phyloP scores from a whole-genome alignment of 2,113 vertebrate species.

The Corvus cornix region DNA sequence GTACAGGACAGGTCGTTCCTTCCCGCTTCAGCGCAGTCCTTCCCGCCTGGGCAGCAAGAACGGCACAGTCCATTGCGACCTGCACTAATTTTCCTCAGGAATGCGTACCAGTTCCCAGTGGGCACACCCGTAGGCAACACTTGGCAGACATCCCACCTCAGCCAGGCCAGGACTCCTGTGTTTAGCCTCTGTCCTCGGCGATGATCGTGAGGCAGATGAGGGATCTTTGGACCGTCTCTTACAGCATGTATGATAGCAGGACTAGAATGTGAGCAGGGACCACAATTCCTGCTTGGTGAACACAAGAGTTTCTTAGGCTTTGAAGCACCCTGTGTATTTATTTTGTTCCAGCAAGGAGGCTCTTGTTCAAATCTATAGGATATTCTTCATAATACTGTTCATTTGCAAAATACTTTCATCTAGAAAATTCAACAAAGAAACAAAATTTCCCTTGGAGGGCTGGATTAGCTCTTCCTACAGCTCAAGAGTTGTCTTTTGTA shows the following conservation, averaged over 20 bases:
- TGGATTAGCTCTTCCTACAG: background rate
- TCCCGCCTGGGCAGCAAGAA: too few species aligned
- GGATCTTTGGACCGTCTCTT: too few species aligned
- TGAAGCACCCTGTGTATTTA: background rate
- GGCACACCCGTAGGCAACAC: too few species aligned
- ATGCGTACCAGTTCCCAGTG: too few species aligned
- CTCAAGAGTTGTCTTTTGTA: background rate
- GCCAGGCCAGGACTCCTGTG: too few species aligned
- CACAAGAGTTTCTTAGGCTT: background rate
- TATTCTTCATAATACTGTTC: background rate
- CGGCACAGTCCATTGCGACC: too few species aligned
- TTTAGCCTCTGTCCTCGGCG: too few species aligned
- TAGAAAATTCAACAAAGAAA: background rate
- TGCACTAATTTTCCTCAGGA: too few species aligned
- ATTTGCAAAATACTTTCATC: background rate
- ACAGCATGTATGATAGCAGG: background rate
- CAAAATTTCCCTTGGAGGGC: background rate
- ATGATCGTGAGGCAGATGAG: too few species aligned
- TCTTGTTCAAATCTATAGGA: background rate
- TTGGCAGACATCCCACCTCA: too few species aligned
- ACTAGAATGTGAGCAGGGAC: background rate
- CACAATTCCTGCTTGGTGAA: background rate
- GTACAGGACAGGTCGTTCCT: too few species aligned
- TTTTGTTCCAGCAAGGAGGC: background rate
- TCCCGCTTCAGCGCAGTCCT: too few species aligned